Evolutionary conservation across 2,888 invertebrate species (phyloP).

Genomic region (Spicauda simplicius): DNA sequence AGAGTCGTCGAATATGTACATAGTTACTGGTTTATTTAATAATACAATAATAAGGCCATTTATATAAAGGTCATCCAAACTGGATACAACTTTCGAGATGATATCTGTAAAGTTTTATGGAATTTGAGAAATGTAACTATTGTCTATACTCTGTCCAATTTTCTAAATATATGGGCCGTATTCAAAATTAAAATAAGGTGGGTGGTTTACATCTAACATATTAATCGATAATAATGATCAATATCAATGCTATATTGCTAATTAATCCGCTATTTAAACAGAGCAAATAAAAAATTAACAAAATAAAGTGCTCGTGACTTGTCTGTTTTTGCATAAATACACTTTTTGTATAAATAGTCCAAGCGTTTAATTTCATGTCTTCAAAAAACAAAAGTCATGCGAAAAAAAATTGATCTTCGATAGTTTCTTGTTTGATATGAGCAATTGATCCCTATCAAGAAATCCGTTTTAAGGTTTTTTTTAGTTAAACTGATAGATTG

Average conservation of each 20-base stretch:
- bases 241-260: neutral
- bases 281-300: slow-evolving; percentile 3
- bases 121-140: slow-evolving; percentile 48
- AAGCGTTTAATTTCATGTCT: slow-evolving; percentile 21
- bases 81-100: slow-evolving; percentile 67
- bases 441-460: slow-evolving; percentile 17
- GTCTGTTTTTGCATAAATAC: slow-evolving; percentile 21
- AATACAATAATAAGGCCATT: slow-evolving; percentile 65
- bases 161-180: too few relatives aligned
- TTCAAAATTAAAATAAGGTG: too few relatives aligned
- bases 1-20: slow-evolving; percentile 31
- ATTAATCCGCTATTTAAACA: slow-evolving; percentile 5
- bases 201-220: too few relatives aligned
- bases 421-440: slow-evolving; percentile 9
- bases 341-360: slow-evolving; percentile 17
- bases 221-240: slow-evolving; percentile 1
- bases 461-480: neutral
- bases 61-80: slow-evolving; percentile 74
- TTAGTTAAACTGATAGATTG: slow-evolving; percentile 11
- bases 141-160: slow-evolving; percentile 24
- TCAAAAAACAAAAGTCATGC: slow-evolving; percentile 15
- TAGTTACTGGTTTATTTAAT: slow-evolving; percentile 60
- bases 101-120: slow-evolving; percentile 58
- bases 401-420: slow-evolving; percentile 18
- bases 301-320: slow-evolving; percentile 26